phyloP scores from a whole-genome alignment of 2,797 vertebrate genomes.

The Urocyon cinereoargenteus region DNA sequence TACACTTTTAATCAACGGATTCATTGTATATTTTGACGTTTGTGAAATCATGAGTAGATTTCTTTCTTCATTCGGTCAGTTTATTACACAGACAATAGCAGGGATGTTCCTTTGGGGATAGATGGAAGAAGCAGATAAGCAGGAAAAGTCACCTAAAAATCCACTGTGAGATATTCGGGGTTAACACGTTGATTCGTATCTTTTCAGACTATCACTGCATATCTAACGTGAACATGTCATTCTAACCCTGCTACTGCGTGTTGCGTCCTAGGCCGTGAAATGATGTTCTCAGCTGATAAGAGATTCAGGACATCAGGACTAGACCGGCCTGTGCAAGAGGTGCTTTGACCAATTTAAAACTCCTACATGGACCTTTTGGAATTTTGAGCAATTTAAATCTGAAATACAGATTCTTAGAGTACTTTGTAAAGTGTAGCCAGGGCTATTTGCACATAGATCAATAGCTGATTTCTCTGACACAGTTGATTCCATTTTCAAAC shows the following conservation, averaged over 20 bases:
- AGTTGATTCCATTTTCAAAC: not conserved
- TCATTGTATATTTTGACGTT: constrained; percentile 31
- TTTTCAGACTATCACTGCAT: not conserved
- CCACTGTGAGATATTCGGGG: not conserved
- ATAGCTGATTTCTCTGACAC: constrained; percentile 14
- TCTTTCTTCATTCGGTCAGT: not conserved
- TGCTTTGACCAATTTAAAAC: constrained; percentile 8
- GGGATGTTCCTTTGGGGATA: not conserved
- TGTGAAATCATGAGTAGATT: constrained; percentile 35
- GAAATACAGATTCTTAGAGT: not conserved
- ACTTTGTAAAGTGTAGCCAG: constrained; percentile 35
- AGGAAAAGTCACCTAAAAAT: constrained; percentile 34
- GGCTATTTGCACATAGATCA: not conserved
- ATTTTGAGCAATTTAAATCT: constrained; percentile 36
- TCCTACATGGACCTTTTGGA: not conserved
- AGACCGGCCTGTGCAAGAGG: not conserved
- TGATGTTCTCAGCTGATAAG: not conserved
- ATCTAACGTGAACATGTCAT: not conserved
- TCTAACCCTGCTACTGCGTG: not conserved
- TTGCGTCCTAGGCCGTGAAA: not conserved
- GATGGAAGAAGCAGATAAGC: not conserved
- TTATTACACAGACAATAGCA: not conserved
- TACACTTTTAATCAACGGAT: not conserved
- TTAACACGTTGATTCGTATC: not conserved
- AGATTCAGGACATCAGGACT: not conserved